Evolutionary conservation across 2,113 vertebrate species (phyloP), one percentile per base, ranked within the genome.

Genomic region (Ardeotis arabs): DNA sequence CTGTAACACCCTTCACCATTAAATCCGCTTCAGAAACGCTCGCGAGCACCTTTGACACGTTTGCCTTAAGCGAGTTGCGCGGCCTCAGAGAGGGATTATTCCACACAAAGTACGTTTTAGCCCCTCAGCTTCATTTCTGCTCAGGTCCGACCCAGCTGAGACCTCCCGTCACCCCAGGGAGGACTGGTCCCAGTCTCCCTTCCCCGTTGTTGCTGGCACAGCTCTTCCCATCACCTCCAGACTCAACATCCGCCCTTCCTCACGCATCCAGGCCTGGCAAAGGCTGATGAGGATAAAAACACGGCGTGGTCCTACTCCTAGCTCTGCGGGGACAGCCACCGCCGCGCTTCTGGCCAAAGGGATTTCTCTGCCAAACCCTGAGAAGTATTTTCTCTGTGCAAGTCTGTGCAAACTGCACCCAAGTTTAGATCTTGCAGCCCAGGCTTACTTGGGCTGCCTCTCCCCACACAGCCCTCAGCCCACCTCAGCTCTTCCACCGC

Each of bases 381-480:
- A 67, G 35, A 16, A 70, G 22, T 16, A 33, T 56, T 27, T n/a
- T 16, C 28, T 50, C 0, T 12, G 15, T 13, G 5, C 12, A 0
- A 22, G 29, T 24, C 49, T 33, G 25, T 14, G 52, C 29, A 56
- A 82, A 44, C 44, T 35, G 15, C 27, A 39, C 31, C 20, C 18
- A 11, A 11, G 22, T 37, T 84, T 45, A 25, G 28, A 19, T 3
- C 60, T 58, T 12, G 41, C 55, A 83, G 56, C 60, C 53, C 5
- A 1, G 44, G 5, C 45, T 12, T 5, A 4, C 15, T 7, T 18
- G 50, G 19, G 56, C 37, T 53, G 47, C 22, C 12, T 27, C 64
- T 31, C 5, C 4, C 14, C 50, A 29, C 24, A 3, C 20, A 53
- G 66, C 22, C 23, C n/a, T 52, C 72, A 39, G 39, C 52, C 56